These are phyloP conservation scores for Distichodus sexfasciatus DNA, from an alignment of 2,797 vertebrate species.

Conservation along the genomic window DNA sequence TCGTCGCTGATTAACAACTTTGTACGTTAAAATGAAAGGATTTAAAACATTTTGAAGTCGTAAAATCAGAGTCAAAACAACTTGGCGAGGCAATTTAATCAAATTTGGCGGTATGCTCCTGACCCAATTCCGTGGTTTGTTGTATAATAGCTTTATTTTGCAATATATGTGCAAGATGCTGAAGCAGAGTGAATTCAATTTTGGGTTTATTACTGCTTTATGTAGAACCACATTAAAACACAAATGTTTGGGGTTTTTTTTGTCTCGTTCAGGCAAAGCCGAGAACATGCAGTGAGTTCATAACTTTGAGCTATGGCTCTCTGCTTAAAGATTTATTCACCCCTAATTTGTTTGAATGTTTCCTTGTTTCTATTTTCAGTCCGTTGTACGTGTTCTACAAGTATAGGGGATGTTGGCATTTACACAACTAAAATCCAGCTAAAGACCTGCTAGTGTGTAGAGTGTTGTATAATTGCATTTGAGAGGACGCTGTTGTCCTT, in stretches of 20 bases:
- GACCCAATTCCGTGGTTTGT: constrained; percentile 75
- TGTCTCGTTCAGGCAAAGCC: constrained; percentile 29
- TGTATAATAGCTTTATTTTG: constrained; percentile 77
- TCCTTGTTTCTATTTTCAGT: neutral
- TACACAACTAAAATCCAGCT: no score
- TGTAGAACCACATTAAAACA: constrained; percentile 34
- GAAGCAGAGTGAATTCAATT: constrained; percentile 72
- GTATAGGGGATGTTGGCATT: no score
- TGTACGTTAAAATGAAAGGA: constrained; percentile 70
- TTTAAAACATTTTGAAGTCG: constrained; percentile 71
- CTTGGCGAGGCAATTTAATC: constrained; percentile 66
- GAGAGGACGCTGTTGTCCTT: no score
- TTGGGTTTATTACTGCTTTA: constrained; percentile 70
- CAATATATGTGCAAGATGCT: constrained; percentile 60
- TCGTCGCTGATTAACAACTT: constrained; percentile 73
- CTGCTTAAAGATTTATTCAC: constrained; percentile 17
- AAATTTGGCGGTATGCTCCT: constrained; percentile 76
- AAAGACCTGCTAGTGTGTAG: no score
- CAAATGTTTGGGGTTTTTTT: constrained; percentile 25
- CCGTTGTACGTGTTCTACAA: neutral
- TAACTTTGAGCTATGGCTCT: constrained; percentile 36
- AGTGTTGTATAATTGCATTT: no score
- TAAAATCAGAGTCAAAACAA: constrained; percentile 71
- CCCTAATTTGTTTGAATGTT: constrained; percentile 4
- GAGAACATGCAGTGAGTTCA: neutral